Percentiles rank a stretch among this genome's conserved stretches.
Conservation (phyloP, 2,888 invertebrate species). For the Thelaira solivaga region DNA sequence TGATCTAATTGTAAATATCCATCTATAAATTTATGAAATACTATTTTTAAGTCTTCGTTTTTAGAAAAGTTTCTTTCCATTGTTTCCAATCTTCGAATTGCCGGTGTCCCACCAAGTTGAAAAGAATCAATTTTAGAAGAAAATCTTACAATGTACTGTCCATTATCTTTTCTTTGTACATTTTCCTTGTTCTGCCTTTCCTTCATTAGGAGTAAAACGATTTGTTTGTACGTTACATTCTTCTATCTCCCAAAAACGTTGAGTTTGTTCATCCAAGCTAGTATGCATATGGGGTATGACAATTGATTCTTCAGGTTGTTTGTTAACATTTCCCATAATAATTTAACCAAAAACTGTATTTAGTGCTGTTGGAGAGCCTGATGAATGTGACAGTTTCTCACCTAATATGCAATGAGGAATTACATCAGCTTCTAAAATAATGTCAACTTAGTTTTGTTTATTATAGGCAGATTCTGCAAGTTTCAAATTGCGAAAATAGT, state of each 20-base stretch:
- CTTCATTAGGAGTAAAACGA: no score
- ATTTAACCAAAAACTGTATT: conserved; percentile 57
- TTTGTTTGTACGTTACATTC: no score
- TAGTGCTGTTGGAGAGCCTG: conserved; percentile 32
- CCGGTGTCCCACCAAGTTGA: not conserved
- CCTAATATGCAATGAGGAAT: conserved; percentile 34
- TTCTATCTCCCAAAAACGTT: conserved; percentile 54
- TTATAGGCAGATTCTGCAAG: conserved; percentile 34
- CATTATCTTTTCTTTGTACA: no score
- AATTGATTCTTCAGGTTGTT: not conserved
- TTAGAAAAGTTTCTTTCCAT: conserved; percentile 27
- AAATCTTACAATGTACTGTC: no score
- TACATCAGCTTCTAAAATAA: conserved; percentile 41
- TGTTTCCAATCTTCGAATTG: conserved; percentile 14
- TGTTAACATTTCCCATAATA: conserved; percentile 30
- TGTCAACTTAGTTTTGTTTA: conserved; percentile 20
- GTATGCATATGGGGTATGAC: not conserved
- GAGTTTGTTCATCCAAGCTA: conserved; percentile 34
- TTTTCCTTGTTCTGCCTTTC: not conserved
- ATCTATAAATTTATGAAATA: conserved; percentile 35
- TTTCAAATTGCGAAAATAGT: conserved; percentile 17
- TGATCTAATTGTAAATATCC: not conserved
- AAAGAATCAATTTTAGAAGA: not conserved
- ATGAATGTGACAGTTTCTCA: conserved; percentile 31
- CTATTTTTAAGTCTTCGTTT: not conserved